Evolutionary conservation across 1,140 invertebrate genomes (phyloP).

Genomic region (Leucophenga varia): DNA sequence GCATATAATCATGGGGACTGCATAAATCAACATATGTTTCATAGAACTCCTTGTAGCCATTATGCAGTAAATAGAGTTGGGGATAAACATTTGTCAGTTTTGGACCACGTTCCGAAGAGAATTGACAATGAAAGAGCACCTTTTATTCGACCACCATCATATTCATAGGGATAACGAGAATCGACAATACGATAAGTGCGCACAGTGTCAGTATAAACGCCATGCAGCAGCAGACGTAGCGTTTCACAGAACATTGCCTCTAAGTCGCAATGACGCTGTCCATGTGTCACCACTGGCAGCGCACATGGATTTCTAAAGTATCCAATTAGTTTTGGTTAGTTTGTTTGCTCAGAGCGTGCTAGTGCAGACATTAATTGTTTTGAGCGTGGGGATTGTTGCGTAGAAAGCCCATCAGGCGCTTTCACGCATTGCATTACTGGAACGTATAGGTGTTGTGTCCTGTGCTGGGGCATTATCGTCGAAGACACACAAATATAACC

Average conservation of each 20-base stretch:
- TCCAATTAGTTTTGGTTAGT: slow-evolving; percentile 74
- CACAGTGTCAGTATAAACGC: slow-evolving; percentile 66
- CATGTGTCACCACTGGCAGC: slow-evolving; percentile 68
- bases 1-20: slow-evolving; percentile 70
- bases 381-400: too few species aligned
- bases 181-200: slow-evolving; percentile 72
- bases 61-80: slow-evolving; percentile 91
- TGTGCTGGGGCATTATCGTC: too few species aligned
- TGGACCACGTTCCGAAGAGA: slow-evolving; percentile 92
- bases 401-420: too few species aligned
- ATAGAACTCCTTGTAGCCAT: slow-evolving; percentile 91
- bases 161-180: slow-evolving; percentile 95
- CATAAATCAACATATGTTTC: slow-evolving; percentile 69
- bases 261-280: slow-evolving; percentile 78
- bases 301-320: slow-evolving; percentile 76
- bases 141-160: slow-evolving; percentile 91
- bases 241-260: slow-evolving; percentile 78
- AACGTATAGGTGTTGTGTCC: too few species aligned
- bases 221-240: slow-evolving; percentile 68
- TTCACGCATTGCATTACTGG: too few species aligned
- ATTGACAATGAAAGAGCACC: slow-evolving; percentile 98
- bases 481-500: too few species aligned
- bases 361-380: slow-evolving; percentile 37
- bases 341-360: slow-evolving; percentile 18
- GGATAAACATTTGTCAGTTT: slow-evolving; percentile 85